Conservation (phyloP, 2,113 vertebrate genomes). For the Halcyon senegalensis region DNA sequence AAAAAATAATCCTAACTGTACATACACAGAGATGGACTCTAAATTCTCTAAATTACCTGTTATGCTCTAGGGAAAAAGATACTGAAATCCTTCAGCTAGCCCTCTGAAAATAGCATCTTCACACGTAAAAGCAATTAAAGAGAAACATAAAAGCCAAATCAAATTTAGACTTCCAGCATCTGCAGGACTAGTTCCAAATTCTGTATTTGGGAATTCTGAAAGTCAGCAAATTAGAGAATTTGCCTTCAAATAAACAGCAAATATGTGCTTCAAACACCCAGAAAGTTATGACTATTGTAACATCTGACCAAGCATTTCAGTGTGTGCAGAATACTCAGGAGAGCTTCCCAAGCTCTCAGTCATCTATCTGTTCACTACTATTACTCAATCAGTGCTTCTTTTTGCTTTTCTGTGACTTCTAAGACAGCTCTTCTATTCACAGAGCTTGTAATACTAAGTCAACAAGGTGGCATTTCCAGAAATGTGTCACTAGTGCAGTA, state of each 20-base stretch:
- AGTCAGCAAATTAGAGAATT: background rate
- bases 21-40: background rate
- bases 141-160: background rate
- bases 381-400: background rate
- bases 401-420: background rate
- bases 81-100: background rate
- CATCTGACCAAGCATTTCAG: background rate
- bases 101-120: background rate
- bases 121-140: background rate
- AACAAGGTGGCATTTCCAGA: background rate
- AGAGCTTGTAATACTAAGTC: background rate
- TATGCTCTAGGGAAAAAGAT: background rate
- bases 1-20: background rate
- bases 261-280: background rate
- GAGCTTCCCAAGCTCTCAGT: background rate
- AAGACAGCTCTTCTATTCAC: background rate
- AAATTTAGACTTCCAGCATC: conserved; percentile 5
- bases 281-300: background rate
- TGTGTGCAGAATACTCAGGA: background rate
- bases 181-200: background rate
- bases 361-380: background rate
- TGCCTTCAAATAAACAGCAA: background rate
- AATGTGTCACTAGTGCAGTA: background rate
- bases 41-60: conserved; percentile 14
- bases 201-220: background rate